Evolutionary conservation across 2,797 vertebrate genomes (phyloP).

Genomic region (Poeciliopsis presidionis): DNA sequence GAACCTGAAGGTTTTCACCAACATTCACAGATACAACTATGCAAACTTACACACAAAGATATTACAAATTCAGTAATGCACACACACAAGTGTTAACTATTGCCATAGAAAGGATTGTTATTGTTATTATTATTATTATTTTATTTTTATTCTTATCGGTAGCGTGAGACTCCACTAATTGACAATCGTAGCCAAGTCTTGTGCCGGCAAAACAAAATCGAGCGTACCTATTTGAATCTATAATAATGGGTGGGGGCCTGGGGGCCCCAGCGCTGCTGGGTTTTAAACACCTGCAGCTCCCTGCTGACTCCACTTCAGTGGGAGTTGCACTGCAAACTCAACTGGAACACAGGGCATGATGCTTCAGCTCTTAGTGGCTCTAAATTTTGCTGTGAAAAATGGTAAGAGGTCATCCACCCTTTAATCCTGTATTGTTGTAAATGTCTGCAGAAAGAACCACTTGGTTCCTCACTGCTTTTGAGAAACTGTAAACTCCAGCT

Average conservation of each 20-base stretch:
- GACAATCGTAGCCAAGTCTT: neutral
- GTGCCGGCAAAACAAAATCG: neutral
- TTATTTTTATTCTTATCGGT: neutral
- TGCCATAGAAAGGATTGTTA: too few species aligned
- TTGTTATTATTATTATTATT: too few species aligned
- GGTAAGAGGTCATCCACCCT: slow-evolving; percentile 21
- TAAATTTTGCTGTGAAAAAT: neutral
- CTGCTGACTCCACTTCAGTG: slow-evolving; percentile 41
- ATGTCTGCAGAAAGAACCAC: rapidly evolving
- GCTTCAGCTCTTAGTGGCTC: slow-evolving; percentile 4
- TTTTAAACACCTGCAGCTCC: neutral
- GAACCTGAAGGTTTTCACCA: too few species aligned
- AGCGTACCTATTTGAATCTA: neutral
- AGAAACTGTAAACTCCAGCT: slow-evolving; percentile 2
- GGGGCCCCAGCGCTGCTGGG: neutral
- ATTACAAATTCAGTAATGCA: too few species aligned
- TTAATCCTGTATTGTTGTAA: too few species aligned
- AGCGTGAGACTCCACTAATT: neutral
- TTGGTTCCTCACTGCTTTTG: neutral
- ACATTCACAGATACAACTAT: too few species aligned
- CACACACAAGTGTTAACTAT: too few species aligned
- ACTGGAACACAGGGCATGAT: slow-evolving; percentile 13
- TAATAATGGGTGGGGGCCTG: too few species aligned
- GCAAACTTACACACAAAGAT: too few species aligned
- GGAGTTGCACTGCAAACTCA: neutral